Evolutionary conservation across 1,140 invertebrate genomes (phyloP).

Genomic region (Bombus sibiricus): DNA sequence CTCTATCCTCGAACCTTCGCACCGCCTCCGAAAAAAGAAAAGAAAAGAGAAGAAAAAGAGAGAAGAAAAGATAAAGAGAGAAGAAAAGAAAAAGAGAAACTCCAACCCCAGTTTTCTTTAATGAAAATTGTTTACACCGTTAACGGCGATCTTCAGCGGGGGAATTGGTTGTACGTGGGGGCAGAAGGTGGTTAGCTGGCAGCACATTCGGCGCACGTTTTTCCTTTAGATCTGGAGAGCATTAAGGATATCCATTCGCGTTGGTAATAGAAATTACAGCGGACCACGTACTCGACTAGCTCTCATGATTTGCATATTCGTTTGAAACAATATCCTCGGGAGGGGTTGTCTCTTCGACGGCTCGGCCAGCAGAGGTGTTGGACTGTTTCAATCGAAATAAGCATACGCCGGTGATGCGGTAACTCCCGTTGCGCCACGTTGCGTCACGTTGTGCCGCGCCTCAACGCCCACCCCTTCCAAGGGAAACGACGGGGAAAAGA

Average conservation of each 20-base stretch:
- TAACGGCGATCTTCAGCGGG: constrained; percentile 55
- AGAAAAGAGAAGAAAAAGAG: background rate
- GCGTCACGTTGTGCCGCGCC: constrained; percentile 40
- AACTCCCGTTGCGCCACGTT: constrained; percentile 41
- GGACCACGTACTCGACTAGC: constrained; percentile 66
- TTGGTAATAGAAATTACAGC: constrained; percentile 79
- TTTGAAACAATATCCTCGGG: constrained; percentile 82
- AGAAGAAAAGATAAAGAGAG: background rate
- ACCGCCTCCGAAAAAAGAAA: background rate
- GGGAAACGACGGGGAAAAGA: constrained; percentile 61
- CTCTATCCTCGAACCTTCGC: background rate
- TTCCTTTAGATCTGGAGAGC: constrained; percentile 72
- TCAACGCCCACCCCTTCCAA: constrained; percentile 41
- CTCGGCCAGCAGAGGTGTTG: constrained; percentile 65
- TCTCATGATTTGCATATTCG: constrained; percentile 83
- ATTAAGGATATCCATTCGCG: constrained; percentile 79
- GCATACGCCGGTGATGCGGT: constrained; percentile 77
- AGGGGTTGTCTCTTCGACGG: constrained; percentile 73
- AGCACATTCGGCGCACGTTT: constrained; percentile 78
- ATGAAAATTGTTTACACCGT: constrained; percentile 66
- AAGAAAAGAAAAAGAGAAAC: background rate
- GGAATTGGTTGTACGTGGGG: constrained; percentile 40
- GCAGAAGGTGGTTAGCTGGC: background rate
- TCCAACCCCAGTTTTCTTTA: constrained; percentile 7
- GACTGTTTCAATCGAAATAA: constrained; percentile 83